phyloP scores from a whole-genome alignment of 2,797 vertebrate species.

The Bucorvus abyssinicus region DNA sequence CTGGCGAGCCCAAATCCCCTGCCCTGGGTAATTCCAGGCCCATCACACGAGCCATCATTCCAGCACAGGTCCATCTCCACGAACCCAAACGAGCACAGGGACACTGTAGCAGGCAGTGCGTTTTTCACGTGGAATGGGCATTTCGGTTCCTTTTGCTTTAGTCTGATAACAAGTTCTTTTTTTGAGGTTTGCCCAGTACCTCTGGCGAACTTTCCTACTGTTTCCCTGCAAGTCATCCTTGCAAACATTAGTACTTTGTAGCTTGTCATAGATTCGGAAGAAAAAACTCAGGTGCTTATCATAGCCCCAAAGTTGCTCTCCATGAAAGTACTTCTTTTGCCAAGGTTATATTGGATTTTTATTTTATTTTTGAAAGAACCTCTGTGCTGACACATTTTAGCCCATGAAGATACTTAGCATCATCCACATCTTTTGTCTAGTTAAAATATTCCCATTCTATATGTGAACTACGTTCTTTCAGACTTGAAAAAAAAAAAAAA shows the following conservation, averaged over 20 bases:
- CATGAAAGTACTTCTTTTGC: neutral
- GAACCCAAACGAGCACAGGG: neutral
- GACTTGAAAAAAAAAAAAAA: neutral
- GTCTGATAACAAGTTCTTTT: neutral
- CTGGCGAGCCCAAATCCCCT: neutral
- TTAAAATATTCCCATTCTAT: neutral
- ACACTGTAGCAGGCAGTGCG: neutral
- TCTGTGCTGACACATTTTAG: neutral
- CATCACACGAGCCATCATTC: neutral
- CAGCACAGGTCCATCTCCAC: neutral
- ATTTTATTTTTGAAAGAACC: neutral
- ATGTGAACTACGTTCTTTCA: neutral
- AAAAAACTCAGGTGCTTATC: neutral
- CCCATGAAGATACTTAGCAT: neutral
- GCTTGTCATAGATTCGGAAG: neutral
- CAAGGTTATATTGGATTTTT: neutral
- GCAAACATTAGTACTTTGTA: neutral
- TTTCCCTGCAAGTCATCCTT: neutral
- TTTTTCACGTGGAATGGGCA: neutral
- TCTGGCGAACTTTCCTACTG: neutral
- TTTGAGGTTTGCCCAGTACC: neutral
- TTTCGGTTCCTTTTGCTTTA: neutral
- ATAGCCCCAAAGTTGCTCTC: neutral
- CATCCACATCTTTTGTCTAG: neutral
- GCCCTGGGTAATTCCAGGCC: neutral